Evolutionary conservation across 2,888 invertebrate genomes (phyloP).

Genomic region (Ichneumoninae sp.): DNA sequence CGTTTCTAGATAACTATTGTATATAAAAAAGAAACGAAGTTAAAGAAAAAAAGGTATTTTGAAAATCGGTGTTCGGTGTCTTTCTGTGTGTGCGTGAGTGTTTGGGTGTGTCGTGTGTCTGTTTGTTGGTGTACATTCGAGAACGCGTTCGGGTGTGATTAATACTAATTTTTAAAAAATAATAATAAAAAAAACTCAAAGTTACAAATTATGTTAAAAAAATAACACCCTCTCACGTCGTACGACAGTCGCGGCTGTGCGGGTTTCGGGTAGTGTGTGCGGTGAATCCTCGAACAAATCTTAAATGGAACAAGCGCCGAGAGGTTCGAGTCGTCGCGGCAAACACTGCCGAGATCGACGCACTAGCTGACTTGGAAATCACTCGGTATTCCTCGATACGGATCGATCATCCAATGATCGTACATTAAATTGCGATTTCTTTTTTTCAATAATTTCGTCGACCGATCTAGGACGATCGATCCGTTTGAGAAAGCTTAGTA

Average conservation of each 20-base stretch:
- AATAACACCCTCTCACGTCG: slow-evolving; percentile 73
- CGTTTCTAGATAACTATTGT: slow-evolving; percentile 28
- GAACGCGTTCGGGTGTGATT: slow-evolving; percentile 65
- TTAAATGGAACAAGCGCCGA: slow-evolving; percentile 9
- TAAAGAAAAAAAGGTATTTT: slow-evolving; percentile 17
- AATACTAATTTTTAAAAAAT: slow-evolving; percentile 59
- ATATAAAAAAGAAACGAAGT: slow-evolving; percentile 38
- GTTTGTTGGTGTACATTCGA: slow-evolving; percentile 39
- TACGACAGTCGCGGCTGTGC: slow-evolving; percentile 63
- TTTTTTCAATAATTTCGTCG: slow-evolving; percentile 23
- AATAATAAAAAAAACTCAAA: slow-evolving; percentile 44
- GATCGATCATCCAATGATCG: slow-evolving; percentile 53
- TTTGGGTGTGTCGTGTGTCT: slow-evolving; percentile 18
- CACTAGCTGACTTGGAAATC: slow-evolving; percentile 33
- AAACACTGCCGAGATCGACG: slow-evolving; percentile 38
- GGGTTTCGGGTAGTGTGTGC: slow-evolving; percentile 34
- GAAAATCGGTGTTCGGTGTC: slow-evolving; percentile 54
- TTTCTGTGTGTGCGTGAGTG: slow-evolving; percentile 43
- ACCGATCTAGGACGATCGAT: slow-evolving; percentile 25
- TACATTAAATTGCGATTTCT: slow-evolving; percentile 18
- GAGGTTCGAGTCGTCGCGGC: slow-evolving; percentile 28
- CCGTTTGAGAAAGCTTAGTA: slow-evolving; percentile 55
- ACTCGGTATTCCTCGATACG: slow-evolving; percentile 25
- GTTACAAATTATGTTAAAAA: slow-evolving; percentile 73
- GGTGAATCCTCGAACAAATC: slow-evolving; percentile 32